phyloP scores from a whole-genome alignment of 37 sponge, comb jelly and placozoan species.

The Amphimedon queenslandica region DNA sequence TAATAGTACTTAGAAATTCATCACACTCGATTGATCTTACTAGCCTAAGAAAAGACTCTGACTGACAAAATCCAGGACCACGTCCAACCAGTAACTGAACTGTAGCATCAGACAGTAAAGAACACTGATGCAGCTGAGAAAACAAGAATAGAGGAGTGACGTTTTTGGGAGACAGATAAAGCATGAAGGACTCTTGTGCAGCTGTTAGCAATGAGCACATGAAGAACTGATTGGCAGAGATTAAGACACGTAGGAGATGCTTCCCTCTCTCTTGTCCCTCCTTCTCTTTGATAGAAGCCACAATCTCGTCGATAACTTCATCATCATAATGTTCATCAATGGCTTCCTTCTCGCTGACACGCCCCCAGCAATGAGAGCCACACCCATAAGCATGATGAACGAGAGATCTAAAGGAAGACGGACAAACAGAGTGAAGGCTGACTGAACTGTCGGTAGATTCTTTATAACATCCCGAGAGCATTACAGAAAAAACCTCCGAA shows the following conservation, averaged over 20 bases:
- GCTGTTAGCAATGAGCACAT: slow-evolving; percentile 12
- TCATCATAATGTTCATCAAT: background rate
- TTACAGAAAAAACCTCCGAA: slow-evolving; percentile 59
- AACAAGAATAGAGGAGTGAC: slow-evolving; percentile 41
- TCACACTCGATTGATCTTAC: background rate
- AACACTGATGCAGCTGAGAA: slow-evolving; percentile 29
- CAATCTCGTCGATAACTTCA: background rate
- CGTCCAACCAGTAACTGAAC: background rate
- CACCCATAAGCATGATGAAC: slow-evolving; percentile 65
- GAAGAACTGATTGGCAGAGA: slow-evolving; percentile 40
- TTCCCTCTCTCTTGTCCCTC: background rate
- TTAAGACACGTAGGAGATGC: slow-evolving; percentile 32
- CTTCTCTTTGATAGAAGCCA: too few relatives aligned
- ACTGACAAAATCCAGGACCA: too few relatives aligned
- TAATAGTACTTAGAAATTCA: background rate
- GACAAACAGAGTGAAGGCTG: slow-evolving; percentile 11
- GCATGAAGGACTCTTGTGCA: slow-evolving; percentile 20
- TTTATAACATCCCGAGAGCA: slow-evolving; percentile 46
- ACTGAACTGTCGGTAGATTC: slow-evolving; percentile 24
- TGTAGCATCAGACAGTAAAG: background rate
- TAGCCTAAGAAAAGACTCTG: too few relatives aligned
- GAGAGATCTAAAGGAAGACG: slow-evolving; percentile 22
- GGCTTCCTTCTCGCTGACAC: background rate
- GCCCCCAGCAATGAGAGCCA: slow-evolving; percentile 23
- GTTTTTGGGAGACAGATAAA: slow-evolving; percentile 9